Conservation (phyloP, 2,797 vertebrate genomes). For the Naso thynnoides region DNA sequence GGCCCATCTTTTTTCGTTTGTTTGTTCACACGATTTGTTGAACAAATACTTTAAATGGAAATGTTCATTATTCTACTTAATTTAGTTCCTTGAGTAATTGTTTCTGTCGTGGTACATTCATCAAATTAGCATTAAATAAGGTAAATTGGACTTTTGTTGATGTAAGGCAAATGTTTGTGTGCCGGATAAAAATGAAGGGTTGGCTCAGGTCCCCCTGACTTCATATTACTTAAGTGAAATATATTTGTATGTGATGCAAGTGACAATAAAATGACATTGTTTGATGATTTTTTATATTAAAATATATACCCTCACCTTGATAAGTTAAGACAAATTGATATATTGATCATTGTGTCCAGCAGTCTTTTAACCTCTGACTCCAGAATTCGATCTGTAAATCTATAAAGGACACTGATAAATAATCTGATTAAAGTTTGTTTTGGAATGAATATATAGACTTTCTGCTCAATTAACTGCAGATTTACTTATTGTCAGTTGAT, state of each 20-base stretch:
- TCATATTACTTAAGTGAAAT: not conserved
- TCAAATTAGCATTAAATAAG: conserved; percentile 6
- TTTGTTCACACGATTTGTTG: not conserved
- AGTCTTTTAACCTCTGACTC: not conserved
- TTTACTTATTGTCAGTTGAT: not conserved
- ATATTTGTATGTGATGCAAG: no score
- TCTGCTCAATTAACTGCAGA: not conserved
- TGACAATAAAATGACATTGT: not conserved
- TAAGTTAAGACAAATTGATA: not conserved
- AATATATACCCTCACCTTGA: not conserved
- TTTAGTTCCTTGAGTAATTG: not conserved
- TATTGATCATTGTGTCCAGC: not conserved
- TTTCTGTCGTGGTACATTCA: conserved; percentile 5
- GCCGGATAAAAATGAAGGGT: not conserved
- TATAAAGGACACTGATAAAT: not conserved
- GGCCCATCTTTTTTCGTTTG: no score
- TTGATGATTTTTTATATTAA: not conserved
- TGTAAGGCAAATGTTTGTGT: not conserved
- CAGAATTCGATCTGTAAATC: not conserved
- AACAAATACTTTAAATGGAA: not conserved
- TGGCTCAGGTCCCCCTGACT: not conserved
- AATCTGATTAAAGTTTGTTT: not conserved
- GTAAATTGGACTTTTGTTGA: not conserved
- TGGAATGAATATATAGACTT: not conserved
- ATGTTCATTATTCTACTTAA: not conserved